Evolutionary conservation across 2,888 invertebrate species (phyloP), one percentile per base, ranked within the genome.

Genomic region (Cynaeus angustus): DNA sequence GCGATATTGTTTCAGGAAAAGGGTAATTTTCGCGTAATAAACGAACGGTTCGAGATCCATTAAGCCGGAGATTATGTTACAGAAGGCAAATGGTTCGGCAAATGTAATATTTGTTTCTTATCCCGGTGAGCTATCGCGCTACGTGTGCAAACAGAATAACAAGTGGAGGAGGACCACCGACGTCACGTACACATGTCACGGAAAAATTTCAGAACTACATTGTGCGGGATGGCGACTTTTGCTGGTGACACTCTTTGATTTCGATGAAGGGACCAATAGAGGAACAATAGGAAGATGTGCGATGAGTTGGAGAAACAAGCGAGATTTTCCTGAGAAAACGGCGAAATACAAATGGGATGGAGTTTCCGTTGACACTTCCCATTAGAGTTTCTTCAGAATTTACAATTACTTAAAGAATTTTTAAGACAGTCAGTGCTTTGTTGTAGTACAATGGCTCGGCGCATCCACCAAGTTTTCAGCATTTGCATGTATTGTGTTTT

Each of bases 61-160:
- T 61, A 61, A 48, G 61, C 61, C 50, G 37, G 50, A 50, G 61
- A 61, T 61, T 61, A 61, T 61, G 61, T 61, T 61, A 50, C 61
- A 21, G 58, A 45, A 46, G 58, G 59, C 61, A 61, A 61, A 61
- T 61, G 61, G 61, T 61, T 48, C 50, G 61, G 61, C 61, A 50
- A 61, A 61, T 61, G 61, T 61, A 61, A 61, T 61, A 61, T 61
- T 61, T 61, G 61, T 61, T 61, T 61, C 61, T 61, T 61, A 48
- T 61, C 61, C 61, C 61, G 56, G 48, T 48, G 58, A 61, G 61
- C 38, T 12, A 61, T 61, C 50, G 6, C 9, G 46, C 41, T 41
- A 61, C 61, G 48, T 61, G 61, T 61, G 65, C 65, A 65, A 65
- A 45, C 65, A 48, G 65, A 65, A 65, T 65, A 65, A 55, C 55